Conservation (phyloP, 2,113 vertebrate species). For the human region GRCh38 chr4:85053501-85054000, state of each 20-base stretch:
- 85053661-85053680: neutral
- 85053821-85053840: neutral
- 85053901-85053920: neutral
- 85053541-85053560: neutral
- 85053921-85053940: neutral
- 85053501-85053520: neutral
- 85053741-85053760: neutral
- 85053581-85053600: neutral
- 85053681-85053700: neutral
- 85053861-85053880: neutral
- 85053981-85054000: too few species aligned
- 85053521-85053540: neutral
- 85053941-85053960: neutral
- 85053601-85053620: neutral
- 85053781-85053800: neutral
- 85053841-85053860: neutral
- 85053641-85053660: neutral
- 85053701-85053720: neutral
- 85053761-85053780: neutral
- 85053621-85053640: neutral
- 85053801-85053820: neutral
- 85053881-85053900: neutral
- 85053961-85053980: neutral
- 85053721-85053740: neutral
- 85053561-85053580: neutral